A percentile compares a stretch with the other conserved stretches of the same genome.
phyloP scores from a whole-genome alignment of 2,888 invertebrate genomes.

The Acleris laterana region DNA sequence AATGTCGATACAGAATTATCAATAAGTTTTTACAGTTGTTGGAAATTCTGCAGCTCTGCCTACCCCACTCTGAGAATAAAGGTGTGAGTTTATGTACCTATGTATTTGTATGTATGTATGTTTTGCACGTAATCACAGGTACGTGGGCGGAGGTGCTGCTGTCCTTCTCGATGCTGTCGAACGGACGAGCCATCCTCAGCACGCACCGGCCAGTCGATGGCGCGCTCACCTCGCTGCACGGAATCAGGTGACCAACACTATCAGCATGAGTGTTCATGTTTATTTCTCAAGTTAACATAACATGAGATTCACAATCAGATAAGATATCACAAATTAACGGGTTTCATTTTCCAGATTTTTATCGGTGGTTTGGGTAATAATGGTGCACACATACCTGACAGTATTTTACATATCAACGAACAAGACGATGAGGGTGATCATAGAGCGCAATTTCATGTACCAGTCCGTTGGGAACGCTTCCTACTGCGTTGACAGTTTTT shows the following conservation, averaged over 20 bases:
- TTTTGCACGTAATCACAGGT: constrained; percentile 62
- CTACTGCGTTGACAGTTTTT: constrained; percentile 94
- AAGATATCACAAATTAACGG: background rate
- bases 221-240: constrained; percentile 90
- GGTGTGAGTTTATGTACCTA: too few relatives aligned
- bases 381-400: constrained; percentile 93
- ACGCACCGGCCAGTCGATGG: constrained; percentile 87
- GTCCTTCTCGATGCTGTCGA: constrained; percentile 90
- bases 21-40: too few relatives aligned
- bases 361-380: constrained; percentile 92
- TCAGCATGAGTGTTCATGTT: too few relatives aligned
- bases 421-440: constrained; percentile 88
- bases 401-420: constrained; percentile 91
- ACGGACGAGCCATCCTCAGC: constrained; percentile 90
- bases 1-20: too few relatives aligned
- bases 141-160: constrained; percentile 86
- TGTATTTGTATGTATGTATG: too few relatives aligned
- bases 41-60: too few relatives aligned
- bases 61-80: too few relatives aligned
- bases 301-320: background rate
- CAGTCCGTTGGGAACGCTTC: constrained; percentile 94
- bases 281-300: too few relatives aligned
- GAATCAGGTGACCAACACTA: constrained; percentile 81
- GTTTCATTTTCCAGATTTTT: constrained; percentile 79
- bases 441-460: constrained; percentile 90